Evolutionary conservation across 2,113 vertebrate genomes (phyloP), one percentile per base, ranked within the genome.

Genomic region (Zosterops japonicus): DNA sequence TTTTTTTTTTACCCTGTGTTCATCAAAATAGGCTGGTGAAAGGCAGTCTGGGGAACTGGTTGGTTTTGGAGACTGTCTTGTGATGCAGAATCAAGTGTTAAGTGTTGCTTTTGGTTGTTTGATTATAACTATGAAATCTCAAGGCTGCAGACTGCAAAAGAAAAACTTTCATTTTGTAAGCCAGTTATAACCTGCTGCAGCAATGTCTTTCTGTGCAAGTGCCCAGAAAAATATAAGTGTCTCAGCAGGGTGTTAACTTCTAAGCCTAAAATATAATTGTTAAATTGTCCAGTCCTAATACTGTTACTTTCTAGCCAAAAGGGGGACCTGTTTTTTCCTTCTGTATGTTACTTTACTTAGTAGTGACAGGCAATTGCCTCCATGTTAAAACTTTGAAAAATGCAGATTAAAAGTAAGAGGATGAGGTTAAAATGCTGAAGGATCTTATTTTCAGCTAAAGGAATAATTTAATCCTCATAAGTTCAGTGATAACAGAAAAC

Each of bases 351-450:
- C 19, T 64, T 44, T 87, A 5, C 28, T 65, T 15, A 65, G 28
- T 22, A 67, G 15, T 42, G 70, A 61, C 65, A 82, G 42, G 33
- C 20, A 70, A 84, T 78, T 77, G 41, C 31, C 27, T 67, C 15
- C 12, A 4, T 2, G 12, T 61, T 91, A 81, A 68, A 74, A 81
- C 36, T 55, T 49, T 41, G 63, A 77, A 81, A 93, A 95, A 91
- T 42, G 7, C 7, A 77, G 49, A 69, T 75, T 88, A 57, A 76
- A 90, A 70, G 22, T 67, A 84, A 90, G 71, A 83, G n/a, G 36
- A 75, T 82, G 53, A 95, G 31, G 41, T 83, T 84, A 79, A 96
- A 75, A 91, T 52, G 65, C 28, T 75, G 84, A 76, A n/a, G 29
- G 17, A 52, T 68, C 33, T 75, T 84, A 39, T 46, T 29, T 89